A percentile compares a stretch with the other conserved stretches of the same genome.
Conservation (phyloP, 2,888 invertebrate genomes). For the Aleiodes testaceus region DNA sequence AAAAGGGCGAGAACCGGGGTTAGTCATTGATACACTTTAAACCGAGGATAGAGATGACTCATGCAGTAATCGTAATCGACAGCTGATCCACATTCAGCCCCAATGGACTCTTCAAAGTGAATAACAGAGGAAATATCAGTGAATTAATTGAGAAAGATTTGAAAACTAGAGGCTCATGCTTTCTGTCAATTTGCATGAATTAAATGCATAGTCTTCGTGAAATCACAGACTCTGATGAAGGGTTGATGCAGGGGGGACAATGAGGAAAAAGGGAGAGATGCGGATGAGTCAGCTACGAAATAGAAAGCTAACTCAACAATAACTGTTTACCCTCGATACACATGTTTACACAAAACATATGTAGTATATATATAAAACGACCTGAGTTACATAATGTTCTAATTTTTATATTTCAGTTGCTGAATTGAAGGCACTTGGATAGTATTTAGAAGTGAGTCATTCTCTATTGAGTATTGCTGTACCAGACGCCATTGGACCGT, state of each 20-base stretch:
- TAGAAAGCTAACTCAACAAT: background rate
- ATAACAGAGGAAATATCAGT: background rate
- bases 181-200: constrained; percentile 61
- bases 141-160: background rate
- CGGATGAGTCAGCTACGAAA: constrained; percentile 3
- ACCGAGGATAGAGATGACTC: constrained; percentile 63
- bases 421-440: too few species aligned
- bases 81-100: constrained; percentile 61
- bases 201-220: constrained; percentile 44
- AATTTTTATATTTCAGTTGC: background rate
- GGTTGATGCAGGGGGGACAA: too few species aligned
- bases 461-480: background rate
- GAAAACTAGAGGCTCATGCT: background rate
- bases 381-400: constrained; percentile 16
- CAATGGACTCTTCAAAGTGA: background rate
- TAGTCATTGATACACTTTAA: constrained; percentile 70
- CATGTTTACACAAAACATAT: background rate
- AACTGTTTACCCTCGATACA: background rate
- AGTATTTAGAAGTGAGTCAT: background rate
- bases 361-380: constrained; percentile 1
- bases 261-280: background rate
- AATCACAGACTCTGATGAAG: background rate
- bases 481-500: constrained; percentile 25
- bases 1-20: constrained; percentile 53
- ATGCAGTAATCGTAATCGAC: constrained; percentile 67